Base-by-base conservation (phyloP, 2,888 invertebrate species). In the Cynaeus angustus region DNA sequence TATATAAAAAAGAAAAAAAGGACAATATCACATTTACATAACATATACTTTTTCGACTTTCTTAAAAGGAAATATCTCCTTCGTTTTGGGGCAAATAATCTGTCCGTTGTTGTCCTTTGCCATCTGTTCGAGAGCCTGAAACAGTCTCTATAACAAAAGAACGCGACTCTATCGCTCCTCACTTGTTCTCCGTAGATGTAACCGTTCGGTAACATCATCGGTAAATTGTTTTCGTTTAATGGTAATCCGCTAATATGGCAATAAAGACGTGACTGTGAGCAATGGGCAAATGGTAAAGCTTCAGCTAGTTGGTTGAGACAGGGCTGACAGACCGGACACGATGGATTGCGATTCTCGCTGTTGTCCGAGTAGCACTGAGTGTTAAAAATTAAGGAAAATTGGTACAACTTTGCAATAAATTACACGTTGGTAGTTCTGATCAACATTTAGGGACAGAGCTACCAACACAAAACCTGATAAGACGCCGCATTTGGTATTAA, bases 131-230 rank as follows among this genome's bases (percentile, higher is more conserved):
- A 99, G 87, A 9, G 97, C 95, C 94, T 96, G 84, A 1, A 86
- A 85, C 13, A 37, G 9, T 14, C 14, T 8, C 9, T 26, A 12
- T 26, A 46, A 37, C 33, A 33, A 21, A 21, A 21, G 21, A 21
- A 33, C n/a, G 1, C 33, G 33, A 33, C 33, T n/a, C 7, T 33
- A 6, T 1, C 33, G n/a, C 2, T 33, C 9, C 33, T 84, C 79
- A 94, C 94, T 89, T 94, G 91, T 86, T 96, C 95, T 7, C 97
- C 97, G 82, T 97, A 99, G 68, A 99, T 97, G 86, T 96, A 94
- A 65, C 99, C 99, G 87, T 99, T 99, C 72, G 99, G 99, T 86
- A 99, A 89, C 92, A 98, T 97, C 93, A 99, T 95, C 8, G 98
- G 98, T 78, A 96, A 96, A 87, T 99, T 98, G 86, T 99, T 94